Evolutionary conservation across 1,140 invertebrate species (phyloP).

Genomic region (Bradysia coprophila): DNA sequence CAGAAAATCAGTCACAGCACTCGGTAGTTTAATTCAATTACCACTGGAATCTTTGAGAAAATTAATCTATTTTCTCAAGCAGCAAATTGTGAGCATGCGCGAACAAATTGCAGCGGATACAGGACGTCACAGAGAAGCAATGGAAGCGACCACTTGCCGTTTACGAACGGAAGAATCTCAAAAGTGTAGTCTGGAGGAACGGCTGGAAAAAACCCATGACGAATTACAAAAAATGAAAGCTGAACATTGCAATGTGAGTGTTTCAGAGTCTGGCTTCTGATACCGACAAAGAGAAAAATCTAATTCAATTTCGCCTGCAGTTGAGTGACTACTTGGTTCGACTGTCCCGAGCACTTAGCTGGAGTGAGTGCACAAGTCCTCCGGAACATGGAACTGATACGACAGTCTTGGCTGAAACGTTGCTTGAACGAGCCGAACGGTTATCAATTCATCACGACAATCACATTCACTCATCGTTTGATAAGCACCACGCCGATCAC

Average conservation of each 20-base stretch:
- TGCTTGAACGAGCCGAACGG: conserved; percentile 57
- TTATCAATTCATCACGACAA: conserved; percentile 48
- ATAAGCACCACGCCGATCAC: conserved; percentile 34
- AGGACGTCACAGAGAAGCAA: conserved; percentile 37
- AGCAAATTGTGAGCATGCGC: conserved; percentile 49
- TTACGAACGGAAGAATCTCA: conserved; percentile 44
- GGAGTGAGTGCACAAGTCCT: conserved; percentile 17
- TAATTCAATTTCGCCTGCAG: conserved; percentile 3
- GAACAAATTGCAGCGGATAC: conserved; percentile 44
- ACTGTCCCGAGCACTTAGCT: conserved; percentile 33
- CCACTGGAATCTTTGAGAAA: background rate
- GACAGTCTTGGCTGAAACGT: conserved; percentile 57
- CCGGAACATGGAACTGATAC: conserved; percentile 49
- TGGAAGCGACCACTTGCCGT: conserved; percentile 37
- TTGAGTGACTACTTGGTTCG: conserved; percentile 31
- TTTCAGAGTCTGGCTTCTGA: too few species aligned
- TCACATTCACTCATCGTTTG: conserved; percentile 41
- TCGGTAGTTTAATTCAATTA: conserved; percentile 29
- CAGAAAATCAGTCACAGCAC: conserved; percentile 53
- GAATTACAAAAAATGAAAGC: conserved; percentile 34
- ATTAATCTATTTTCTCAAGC: background rate
- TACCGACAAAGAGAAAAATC: background rate
- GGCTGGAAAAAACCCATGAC: conserved; percentile 48
- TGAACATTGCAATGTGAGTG: conserved; percentile 12
- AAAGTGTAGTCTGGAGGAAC: conserved; percentile 38